Percentiles rank a stretch among this genome's conserved stretches.
Conservation (phyloP, 2,888 invertebrate species). For the Eupithecia subfuscata region DNA sequence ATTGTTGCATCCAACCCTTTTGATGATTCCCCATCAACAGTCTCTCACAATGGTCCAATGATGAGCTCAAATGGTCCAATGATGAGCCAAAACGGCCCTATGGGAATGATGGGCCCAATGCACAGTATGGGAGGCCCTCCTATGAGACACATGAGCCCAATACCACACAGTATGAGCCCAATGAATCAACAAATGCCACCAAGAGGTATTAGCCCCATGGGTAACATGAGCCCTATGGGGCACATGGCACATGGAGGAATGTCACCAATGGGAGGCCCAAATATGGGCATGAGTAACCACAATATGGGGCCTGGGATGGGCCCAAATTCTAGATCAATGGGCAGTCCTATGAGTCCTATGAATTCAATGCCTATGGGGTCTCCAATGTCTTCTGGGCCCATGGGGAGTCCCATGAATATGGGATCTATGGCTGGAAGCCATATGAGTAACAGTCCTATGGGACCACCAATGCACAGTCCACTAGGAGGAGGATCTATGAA, state of each 20-base stretch:
- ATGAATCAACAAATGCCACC: constrained; percentile 87
- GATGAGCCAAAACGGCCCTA: constrained; percentile 87
- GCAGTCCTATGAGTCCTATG: constrained; percentile 90
- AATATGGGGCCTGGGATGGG: constrained; percentile 85
- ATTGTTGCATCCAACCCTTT: constrained; percentile 98
- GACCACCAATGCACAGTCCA: constrained; percentile 90
- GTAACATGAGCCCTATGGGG: constrained; percentile 88
- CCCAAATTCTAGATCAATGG: constrained; percentile 85
- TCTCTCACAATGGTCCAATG: constrained; percentile 85
- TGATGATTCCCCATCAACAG: constrained; percentile 92
- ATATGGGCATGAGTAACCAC: constrained; percentile 87
- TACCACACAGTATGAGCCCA: constrained; percentile 85
- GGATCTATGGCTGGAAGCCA: constrained; percentile 85
- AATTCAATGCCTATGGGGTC: constrained; percentile 89
- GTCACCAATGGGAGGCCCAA: constrained; percentile 89
- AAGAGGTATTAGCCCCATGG: constrained; percentile 87
- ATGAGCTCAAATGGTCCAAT: constrained; percentile 86
- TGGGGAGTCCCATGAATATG: constrained; percentile 90
- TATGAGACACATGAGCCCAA: constrained; percentile 87
- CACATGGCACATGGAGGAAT: constrained; percentile 84
- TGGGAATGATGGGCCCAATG: constrained; percentile 86
- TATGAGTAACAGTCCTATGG: constrained; percentile 90
- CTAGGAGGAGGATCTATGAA: constrained; percentile 84
- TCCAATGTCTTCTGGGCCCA: constrained; percentile 87
- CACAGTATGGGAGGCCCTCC: constrained; percentile 86